phyloP scores from a whole-genome alignment of 1,140 invertebrate species.

The Zaprionus nigranus region DNA sequence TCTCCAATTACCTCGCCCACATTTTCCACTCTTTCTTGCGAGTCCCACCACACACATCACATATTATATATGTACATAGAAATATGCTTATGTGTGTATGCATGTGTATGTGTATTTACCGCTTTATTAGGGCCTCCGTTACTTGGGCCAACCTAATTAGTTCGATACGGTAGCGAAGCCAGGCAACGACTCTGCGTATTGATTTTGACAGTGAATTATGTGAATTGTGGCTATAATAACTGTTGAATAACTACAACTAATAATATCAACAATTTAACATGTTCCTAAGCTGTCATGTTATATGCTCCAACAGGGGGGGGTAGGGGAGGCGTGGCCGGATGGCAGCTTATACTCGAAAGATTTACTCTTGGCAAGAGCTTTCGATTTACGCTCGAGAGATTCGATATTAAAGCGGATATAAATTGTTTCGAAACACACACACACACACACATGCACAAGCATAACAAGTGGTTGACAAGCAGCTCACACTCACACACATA shows the following conservation, averaged over 20 bases:
- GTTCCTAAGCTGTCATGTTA: constrained; percentile 19
- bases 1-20: constrained; percentile 65
- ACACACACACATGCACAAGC: constrained; percentile 38
- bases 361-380: constrained; percentile 42
- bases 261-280: background rate
- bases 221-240: background rate
- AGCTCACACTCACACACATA: constrained; percentile 21
- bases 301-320: background rate
- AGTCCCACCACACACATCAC: background rate
- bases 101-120: background rate
- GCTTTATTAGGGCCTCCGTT: constrained; percentile 18
- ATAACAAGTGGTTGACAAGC: constrained; percentile 78
- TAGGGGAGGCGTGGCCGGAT: background rate
- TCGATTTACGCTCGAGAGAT: constrained; percentile 68
- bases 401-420: constrained; percentile 82
- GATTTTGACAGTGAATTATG: constrained; percentile 13
- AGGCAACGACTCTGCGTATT: constrained; percentile 24
- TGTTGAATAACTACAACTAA: constrained; percentile 8
- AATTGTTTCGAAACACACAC: constrained; percentile 63
- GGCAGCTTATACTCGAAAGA: constrained; percentile 8
- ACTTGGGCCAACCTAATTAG: constrained; percentile 45
- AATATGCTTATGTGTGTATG: background rate
- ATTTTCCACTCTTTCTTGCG: constrained; percentile 47
- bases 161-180: constrained; percentile 29
- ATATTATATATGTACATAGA: background rate